Base-by-base conservation (phyloP, 1,140 invertebrate species). In the Drosophila cardini region DNA sequence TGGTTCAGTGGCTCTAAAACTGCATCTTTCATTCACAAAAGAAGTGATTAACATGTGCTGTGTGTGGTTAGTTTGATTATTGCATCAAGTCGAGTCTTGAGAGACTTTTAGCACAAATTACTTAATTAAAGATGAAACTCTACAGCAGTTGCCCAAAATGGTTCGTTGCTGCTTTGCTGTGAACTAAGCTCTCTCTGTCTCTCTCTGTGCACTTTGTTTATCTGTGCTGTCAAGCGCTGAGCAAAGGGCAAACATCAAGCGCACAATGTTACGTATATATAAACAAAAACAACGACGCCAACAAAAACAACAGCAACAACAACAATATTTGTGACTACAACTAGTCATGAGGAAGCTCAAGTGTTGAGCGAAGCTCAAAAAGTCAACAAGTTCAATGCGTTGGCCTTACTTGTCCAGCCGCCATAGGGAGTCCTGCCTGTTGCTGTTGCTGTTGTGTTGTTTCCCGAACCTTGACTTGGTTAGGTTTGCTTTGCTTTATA, bases 331-430 rank as follows among this genome's bases (percentile, higher is more conserved):
- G 36, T 32, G 26, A 55, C 45, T 18, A 57, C 58, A 43, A 46
- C 43, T 40, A 53, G 10, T 75, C 72, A 62, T 48, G 11, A 26
- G 63, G 36, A 62, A 73, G 70, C 75, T 70, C 48, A 76, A 72
- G 63, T 77, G 72, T 65, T 43, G 60, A 61, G 26, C 65, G 45
- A 18, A 78, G 53, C 63, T 50, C 32, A 63, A 45, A 43, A 55
- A 73, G 77, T 73, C 77, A 79, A 77, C 77, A 79, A 79, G 74
- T 76, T 78, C 76, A 78, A 76, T 76, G 76, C 67, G 76, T 67
- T 69, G 57, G 38, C 50, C 71, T 65, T 62, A 34, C 57, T 57
- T 48, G 65, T 71, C 64, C 64, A 50, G 53, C 43, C 38, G 38
- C 42, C 76, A 63, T 36, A 50, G 56, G 72, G 73, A 57, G 73